phyloP scores from a whole-genome alignment of 2,113 vertebrate genomes.

The Aleadryas rufinucha region DNA sequence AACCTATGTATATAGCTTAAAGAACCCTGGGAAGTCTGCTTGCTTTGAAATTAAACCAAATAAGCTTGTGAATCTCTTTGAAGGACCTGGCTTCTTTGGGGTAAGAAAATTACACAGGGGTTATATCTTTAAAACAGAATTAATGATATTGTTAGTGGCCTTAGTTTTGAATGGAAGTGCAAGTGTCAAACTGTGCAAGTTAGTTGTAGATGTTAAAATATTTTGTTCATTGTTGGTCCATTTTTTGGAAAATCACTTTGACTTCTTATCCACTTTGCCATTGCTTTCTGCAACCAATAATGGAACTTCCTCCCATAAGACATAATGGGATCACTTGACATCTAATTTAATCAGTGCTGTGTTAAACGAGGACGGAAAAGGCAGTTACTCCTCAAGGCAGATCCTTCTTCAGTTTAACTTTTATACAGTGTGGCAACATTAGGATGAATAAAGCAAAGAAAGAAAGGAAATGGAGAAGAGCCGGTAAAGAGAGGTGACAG shows the following conservation, averaged over 20 bases:
- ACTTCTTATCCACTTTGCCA: neutral
- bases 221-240: neutral
- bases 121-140: neutral
- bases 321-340: neutral
- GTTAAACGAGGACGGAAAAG: neutral
- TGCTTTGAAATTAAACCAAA: neutral
- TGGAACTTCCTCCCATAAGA: neutral
- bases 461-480: neutral
- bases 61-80: neutral
- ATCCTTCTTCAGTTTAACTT: conserved; percentile 22
- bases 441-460: conserved; percentile 9
- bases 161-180: neutral
- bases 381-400: neutral
- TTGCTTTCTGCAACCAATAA: neutral
- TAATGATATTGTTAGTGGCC: neutral
- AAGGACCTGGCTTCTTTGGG: neutral
- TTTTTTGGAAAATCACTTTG: neutral
- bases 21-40: neutral
- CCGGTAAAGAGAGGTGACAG: neutral
- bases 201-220: neutral
- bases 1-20: neutral
- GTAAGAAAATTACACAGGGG: neutral
- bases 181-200: neutral
- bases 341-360: neutral
- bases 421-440: neutral